Evolutionary conservation across 1,140 invertebrate species (phyloP), one percentile per base, ranked within the genome.

Genomic region (Drosophila nigrodunni): DNA sequence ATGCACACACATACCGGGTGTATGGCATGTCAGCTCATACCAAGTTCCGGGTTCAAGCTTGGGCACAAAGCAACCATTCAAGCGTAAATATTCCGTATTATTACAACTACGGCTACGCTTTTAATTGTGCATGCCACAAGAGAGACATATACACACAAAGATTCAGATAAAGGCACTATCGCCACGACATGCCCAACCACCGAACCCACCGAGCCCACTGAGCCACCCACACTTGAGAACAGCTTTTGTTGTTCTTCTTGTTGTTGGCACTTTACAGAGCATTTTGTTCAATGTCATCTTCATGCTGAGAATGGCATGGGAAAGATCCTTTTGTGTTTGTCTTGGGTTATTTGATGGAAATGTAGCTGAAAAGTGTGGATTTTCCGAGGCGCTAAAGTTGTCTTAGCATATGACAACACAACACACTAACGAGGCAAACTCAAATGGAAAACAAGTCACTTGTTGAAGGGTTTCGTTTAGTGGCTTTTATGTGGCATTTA

Each of bases 31-130:
- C 25, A n/a, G 49, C 49, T 50, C 49, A 37, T 54, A 7, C 50
- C 50, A 34, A 13, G 37, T 44, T 44, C 37, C 60, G 49, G 49
- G 18, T 34, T 44, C 54, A 50, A 41, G 34, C 18, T 39, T 15
- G 18, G 50, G 61, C 85, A 88, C 83, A 88, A 88, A 88, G 85
- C 80, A 76, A 47, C 77, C 85, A 81, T 89, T 89, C 79, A 82
- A 80, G 85, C 88, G 85, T 90, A 85, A 88, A 85, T 77, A 89
- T 89, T 88, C 70, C 80, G 85, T 80, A 80, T 87, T 79, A 89
- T 83, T 80, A 80, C 83, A 83, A 82, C 83, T 88, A 82, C 59
- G 80, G 83, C 74, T 89, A 82, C 80, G 85, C 70, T 89, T 88
- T 88, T 88, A 88, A 88, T 88, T 88, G 83, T 88, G 61, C 74